A percentile compares a stretch with the other conserved stretches of the same genome.
phyloP scores from a whole-genome alignment of 35 echinoderm and acorn worm species.

The Diadema setosum region DNA sequence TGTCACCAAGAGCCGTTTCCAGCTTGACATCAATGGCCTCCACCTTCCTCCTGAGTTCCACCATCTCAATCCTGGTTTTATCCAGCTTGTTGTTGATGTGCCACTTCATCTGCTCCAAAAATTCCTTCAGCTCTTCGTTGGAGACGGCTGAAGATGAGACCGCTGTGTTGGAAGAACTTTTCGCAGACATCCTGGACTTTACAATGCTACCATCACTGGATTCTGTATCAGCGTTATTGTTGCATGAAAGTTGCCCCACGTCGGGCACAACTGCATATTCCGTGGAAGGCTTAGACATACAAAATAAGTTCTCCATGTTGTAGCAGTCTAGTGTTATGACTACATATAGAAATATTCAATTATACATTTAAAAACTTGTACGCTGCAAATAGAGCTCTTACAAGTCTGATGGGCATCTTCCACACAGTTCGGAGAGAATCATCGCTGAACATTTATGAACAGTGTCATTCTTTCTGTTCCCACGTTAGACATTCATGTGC shows the following conservation, averaged over 20 bases:
- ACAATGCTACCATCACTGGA: not conserved
- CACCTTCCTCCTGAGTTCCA: not conserved
- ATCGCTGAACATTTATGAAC: too few relatives aligned
- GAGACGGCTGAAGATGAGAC: not conserved
- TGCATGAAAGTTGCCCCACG: not conserved
- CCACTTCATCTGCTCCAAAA: conserved; percentile 15
- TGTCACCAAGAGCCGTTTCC: not conserved
- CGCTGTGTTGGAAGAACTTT: not conserved
- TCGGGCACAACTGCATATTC: not conserved
- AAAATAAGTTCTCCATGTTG: not conserved
- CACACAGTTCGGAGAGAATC: too few relatives aligned
- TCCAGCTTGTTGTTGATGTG: conserved; percentile 12
- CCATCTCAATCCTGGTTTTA: conserved; percentile 10
- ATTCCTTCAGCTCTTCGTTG: not conserved
- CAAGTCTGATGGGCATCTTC: too few relatives aligned
- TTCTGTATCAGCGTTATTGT: not conserved
- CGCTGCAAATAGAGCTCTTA: too few relatives aligned
- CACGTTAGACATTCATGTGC: too few relatives aligned
- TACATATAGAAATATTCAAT: too few relatives aligned
- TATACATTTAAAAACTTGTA: too few relatives aligned
- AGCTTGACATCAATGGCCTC: not conserved
- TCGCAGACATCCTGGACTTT: not conserved
- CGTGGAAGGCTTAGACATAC: not conserved
- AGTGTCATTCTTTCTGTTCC: too few relatives aligned
- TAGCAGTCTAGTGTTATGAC: too few relatives aligned